Percentiles rank a stretch among this genome's conserved stretches.
phyloP scores from a whole-genome alignment of 64 coral and sea anemone species.

The Pachyseris speciosa region DNA sequence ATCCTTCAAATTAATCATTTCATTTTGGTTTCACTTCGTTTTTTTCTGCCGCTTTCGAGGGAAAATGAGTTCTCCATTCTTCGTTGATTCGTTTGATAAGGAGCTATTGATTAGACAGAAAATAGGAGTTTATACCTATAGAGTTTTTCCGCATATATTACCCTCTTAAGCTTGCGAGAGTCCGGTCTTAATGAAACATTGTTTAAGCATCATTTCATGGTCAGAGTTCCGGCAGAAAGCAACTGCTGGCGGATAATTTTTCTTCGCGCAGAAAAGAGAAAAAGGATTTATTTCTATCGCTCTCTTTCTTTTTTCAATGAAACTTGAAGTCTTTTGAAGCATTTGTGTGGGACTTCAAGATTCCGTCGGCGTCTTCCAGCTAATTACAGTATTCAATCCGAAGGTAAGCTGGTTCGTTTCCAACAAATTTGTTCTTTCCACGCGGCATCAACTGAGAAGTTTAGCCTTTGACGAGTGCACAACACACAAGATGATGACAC shows the following conservation, averaged over 20 bases:
- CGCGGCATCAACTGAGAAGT: background rate
- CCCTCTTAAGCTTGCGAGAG: slow-evolving; percentile 24
- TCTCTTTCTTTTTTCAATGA: background rate
- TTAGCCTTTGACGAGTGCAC: background rate
- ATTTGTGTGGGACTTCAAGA: background rate
- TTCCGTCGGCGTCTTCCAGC: background rate
- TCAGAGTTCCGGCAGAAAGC: background rate
- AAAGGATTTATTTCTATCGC: background rate
- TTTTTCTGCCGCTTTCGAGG: slow-evolving; percentile 13
- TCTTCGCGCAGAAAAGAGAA: background rate
- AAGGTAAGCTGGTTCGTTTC: background rate
- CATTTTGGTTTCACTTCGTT: background rate
- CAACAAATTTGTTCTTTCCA: background rate
- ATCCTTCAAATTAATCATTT: background rate
- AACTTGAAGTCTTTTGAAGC: background rate
- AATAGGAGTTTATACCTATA: slow-evolving; percentile 20
- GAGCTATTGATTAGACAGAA: slow-evolving; percentile 56
- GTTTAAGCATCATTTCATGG: background rate
- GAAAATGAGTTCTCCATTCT: slow-evolving; percentile 5
- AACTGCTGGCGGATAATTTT: background rate
- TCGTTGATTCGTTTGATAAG: slow-evolving; percentile 62
- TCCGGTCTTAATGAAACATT: background rate
- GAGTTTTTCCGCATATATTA: slow-evolving; percentile 33
- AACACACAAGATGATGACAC: slow-evolving; percentile 19
- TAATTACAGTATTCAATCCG: slow-evolving; percentile 12